These are phyloP conservation scores for Chaetorhynchus papuensis DNA, from an alignment of 2,113 vertebrate species.

Conservation along the genomic window DNA sequence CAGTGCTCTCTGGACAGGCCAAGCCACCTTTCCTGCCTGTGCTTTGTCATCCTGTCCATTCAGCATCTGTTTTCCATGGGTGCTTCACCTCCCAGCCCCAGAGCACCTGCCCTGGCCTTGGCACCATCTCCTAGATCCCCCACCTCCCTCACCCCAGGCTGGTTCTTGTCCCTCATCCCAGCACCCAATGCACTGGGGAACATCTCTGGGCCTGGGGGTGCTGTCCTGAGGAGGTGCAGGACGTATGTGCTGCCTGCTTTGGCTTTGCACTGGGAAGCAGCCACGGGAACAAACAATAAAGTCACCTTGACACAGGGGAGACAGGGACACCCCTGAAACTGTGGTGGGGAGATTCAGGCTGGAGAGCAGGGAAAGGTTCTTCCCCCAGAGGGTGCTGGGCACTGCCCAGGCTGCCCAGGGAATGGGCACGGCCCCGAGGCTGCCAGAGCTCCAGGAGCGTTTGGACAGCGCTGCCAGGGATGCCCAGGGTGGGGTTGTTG, in stretches of 20 bases:
- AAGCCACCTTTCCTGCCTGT: background rate
- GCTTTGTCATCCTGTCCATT: background rate
- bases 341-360: background rate
- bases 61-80: rapidly evolving
- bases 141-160: background rate
- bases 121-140: background rate
- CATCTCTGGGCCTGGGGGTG: too few relatives aligned
- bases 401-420: background rate
- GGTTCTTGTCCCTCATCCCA: background rate
- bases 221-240: background rate
- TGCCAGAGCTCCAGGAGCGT: background rate
- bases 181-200: background rate
- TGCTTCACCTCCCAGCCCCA: background rate
- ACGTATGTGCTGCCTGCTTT: rapidly evolving
- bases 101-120: background rate
- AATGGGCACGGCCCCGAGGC: background rate
- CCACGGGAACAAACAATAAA: rapidly evolving
- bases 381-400: background rate
- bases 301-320: background rate
- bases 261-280: background rate
- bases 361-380: background rate
- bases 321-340: background rate
- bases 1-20: background rate
- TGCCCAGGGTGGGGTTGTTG: background rate
- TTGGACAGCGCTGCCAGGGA: background rate